Evolutionary conservation across 2,888 invertebrate genomes (phyloP).

Genomic region (Serripes groenlandicus): DNA sequence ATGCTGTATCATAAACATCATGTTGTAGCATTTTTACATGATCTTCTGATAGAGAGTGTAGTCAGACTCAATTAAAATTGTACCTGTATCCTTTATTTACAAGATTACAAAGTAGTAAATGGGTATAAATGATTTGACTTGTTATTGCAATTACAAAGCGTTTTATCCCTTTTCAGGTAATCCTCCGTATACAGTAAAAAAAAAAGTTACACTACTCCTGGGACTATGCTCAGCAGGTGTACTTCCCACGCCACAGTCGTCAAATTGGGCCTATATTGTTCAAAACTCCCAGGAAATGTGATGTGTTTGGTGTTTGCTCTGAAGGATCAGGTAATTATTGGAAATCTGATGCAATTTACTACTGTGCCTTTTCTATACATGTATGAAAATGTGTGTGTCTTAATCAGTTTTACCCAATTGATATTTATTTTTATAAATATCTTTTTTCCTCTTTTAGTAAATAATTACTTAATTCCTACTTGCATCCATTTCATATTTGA

Average conservation of each 20-base stretch:
- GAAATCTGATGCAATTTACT: no score
- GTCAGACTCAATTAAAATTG: no score
- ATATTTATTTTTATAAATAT: no score
- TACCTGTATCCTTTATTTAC: neutral
- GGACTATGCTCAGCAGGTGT: conserved; percentile 72
- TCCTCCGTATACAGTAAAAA: conserved; percentile 31
- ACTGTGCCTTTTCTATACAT: no score
- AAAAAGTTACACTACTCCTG: conserved; percentile 59
- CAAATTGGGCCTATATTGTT: conserved; percentile 75
- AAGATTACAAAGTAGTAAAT: neutral
- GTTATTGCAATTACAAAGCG: neutral
- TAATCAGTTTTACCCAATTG: no score
- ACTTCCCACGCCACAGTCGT: conserved; percentile 64
- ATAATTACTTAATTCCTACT: no score
- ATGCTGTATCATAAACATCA: neutral
- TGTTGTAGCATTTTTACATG: neutral
- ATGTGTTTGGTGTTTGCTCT: conserved; percentile 67
- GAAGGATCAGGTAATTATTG: conserved; percentile 60
- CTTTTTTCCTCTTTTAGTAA: neutral
- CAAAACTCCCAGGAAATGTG: conserved; percentile 69
- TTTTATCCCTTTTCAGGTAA: conserved; percentile 19
- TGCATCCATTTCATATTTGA: no score
- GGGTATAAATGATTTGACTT: neutral
- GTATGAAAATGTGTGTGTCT: no score
- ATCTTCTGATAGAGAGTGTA: neutral